phyloP scores from a whole-genome alignment of 2,888 invertebrate genomes.

The Chesias legatella region DNA sequence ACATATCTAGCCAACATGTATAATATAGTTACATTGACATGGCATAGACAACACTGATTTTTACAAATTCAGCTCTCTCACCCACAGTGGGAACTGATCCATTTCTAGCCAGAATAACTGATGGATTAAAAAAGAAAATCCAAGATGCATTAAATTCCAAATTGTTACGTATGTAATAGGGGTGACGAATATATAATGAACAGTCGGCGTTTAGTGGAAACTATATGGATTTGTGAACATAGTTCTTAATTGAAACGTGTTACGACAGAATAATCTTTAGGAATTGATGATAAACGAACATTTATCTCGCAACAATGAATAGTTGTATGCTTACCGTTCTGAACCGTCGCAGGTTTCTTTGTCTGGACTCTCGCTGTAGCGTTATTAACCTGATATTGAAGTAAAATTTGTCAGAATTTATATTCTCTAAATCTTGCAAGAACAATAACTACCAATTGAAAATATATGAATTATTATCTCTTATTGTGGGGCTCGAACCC shows the following conservation, averaged over 20 bases:
- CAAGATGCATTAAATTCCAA: slow-evolving; percentile 65
- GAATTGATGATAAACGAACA: slow-evolving; percentile 10
- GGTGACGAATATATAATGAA: slow-evolving; percentile 13
- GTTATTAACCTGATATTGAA: slow-evolving; percentile 94
- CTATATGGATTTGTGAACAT: slow-evolving; percentile 15
- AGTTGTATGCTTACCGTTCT: slow-evolving; percentile 87
- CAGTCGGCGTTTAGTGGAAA: slow-evolving; percentile 15
- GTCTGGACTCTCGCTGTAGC: slow-evolving; percentile 99
- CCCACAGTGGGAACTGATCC: slow-evolving; percentile 83
- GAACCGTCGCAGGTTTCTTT: slow-evolving; percentile 96
- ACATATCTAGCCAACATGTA: slow-evolving; percentile 71
- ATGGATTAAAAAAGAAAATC: slow-evolving; percentile 72
- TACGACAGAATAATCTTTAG: slow-evolving; percentile 14
- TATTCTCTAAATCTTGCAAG: slow-evolving; percentile 24
- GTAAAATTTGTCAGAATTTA: slow-evolving; percentile 58
- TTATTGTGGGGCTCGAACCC: slow-evolving; percentile 44
- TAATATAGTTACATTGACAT: slow-evolving; percentile 60
- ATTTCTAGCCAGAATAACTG: slow-evolving; percentile 83
- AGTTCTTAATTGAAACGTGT: slow-evolving; percentile 16
- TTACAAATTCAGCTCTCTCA: slow-evolving; percentile 79
- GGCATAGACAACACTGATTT: slow-evolving; percentile 71
- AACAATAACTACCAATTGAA: slow-evolving; percentile 42
- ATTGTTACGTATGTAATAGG: slow-evolving; percentile 17
- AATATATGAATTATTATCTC: slow-evolving; percentile 14
- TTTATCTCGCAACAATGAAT: slow-evolving; percentile 10